Base-by-base conservation (phyloP, 2,888 invertebrate genomes). In the Drosophila atroscutellata region DNA sequence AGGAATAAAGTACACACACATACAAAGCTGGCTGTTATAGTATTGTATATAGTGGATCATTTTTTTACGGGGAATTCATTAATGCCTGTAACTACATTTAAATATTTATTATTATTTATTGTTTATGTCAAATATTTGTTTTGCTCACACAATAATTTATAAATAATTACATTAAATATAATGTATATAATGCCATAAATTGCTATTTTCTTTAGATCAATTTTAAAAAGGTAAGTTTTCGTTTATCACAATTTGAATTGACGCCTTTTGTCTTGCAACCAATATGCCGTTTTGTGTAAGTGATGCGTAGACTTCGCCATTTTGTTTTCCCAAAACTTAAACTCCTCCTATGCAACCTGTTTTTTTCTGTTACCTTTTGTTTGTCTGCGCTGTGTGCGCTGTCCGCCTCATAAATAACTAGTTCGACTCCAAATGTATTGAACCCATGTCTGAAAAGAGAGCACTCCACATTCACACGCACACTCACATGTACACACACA, bases 341-440 rank as follows among this genome's bases (percentile, higher is more conserved):
- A 75, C 77, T 77, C 77, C 77, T 77, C 77, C 77, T 75, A 66
- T 77, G 47, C 60, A 77, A 77, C 77, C 77, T 63, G 77, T 77
- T 77, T 66, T 62, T 20, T 45, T 15, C 8, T 45, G 4, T 4
- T 45, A 55, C 42, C 45, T 64, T 58, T 62, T 30, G 52, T 39
- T 7, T 51, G 24, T 24, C 24, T 2, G 20, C 2, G 37, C 8
- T n/a, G 37, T 37, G 18, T 42, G 42, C 45, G 20, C 20, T 13
- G 24, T 45, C 15, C 15, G 50, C 56, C 52, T 20, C 49, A 57
- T 72, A 71, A 58, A 39, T 54, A 72, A 50, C 50, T 64, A 57
- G 55, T 62, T 66, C 34, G 57, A 55, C 55, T 59, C 51, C 20
- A 36, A 56, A 66, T 34, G 78, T 75, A 77, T 77, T 62, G 73